Evolutionary conservation across 2,888 invertebrate genomes (phyloP).

Genomic region (Hyles lineata): DNA sequence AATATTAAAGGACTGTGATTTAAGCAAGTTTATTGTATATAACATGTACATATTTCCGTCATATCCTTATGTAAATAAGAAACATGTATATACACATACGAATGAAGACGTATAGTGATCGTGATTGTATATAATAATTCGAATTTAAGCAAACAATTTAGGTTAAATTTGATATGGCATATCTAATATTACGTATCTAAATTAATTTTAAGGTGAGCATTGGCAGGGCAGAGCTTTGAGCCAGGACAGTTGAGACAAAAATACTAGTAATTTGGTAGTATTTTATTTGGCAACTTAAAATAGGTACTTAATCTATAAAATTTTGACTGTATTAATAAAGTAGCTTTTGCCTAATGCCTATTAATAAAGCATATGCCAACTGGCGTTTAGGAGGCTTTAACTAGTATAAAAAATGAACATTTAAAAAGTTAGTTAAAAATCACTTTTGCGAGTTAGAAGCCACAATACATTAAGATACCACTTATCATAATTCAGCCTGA

Average conservation of each 20-base stretch:
- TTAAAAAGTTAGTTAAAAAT: neutral
- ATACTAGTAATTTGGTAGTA: neutral
- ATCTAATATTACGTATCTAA: slow-evolving; percentile 36
- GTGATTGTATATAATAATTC: slow-evolving; percentile 65
- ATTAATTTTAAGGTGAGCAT: slow-evolving; percentile 40
- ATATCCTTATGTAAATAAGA: slow-evolving; percentile 35
- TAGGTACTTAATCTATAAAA: slow-evolving; percentile 6
- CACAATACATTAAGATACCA: neutral
- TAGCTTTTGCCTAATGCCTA: neutral
- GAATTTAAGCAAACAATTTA: slow-evolving; percentile 38
- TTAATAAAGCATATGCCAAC: slow-evolving; percentile 4
- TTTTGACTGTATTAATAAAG: slow-evolving; percentile 10
- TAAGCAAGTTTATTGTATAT: slow-evolving; percentile 36
- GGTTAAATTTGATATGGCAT: slow-evolving; percentile 41
- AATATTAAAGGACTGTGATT: slow-evolving; percentile 25
- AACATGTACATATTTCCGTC: slow-evolving; percentile 28
- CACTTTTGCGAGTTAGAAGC: neutral
- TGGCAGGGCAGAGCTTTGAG: slow-evolving; percentile 67
- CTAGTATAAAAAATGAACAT: slow-evolving; percentile 4
- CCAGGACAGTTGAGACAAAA: slow-evolving; percentile 65
- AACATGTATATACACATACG: slow-evolving; percentile 48
- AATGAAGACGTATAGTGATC: slow-evolving; percentile 74
- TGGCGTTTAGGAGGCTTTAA: slow-evolving; percentile 22
- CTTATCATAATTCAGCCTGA: neutral
- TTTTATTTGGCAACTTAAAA: neutral